phyloP scores from a whole-genome alignment of 2,113 vertebrate genomes.

The Dermatemys mawii region DNA sequence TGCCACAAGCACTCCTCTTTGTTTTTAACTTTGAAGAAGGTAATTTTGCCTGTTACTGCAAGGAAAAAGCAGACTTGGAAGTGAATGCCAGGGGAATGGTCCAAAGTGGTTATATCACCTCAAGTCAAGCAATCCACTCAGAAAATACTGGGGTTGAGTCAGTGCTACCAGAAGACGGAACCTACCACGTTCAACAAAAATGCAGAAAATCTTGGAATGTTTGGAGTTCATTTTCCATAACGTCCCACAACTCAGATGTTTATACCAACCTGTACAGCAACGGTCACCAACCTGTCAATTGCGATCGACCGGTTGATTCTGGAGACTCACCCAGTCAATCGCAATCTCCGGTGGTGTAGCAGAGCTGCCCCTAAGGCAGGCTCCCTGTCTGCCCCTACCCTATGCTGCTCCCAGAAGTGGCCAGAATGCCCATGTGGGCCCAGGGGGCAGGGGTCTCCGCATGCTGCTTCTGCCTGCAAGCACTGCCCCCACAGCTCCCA shows the following conservation, averaged over 20 bases:
- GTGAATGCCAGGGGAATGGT: neutral
- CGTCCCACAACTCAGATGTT: neutral
- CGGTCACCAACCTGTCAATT: too few relatives aligned
- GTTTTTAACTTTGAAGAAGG: neutral
- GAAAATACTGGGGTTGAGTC: fast-evolving
- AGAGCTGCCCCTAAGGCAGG: too few relatives aligned
- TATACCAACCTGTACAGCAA: neutral
- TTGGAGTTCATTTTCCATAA: neutral
- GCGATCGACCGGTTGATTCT: too few relatives aligned
- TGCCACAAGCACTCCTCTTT: too few relatives aligned
- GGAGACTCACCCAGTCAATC: too few relatives aligned
- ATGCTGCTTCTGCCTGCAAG: too few relatives aligned
- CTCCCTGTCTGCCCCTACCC: too few relatives aligned
- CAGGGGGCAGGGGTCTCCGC: too few relatives aligned
- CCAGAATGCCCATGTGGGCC: too few relatives aligned
- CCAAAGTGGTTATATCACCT: neutral
- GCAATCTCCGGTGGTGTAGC: too few relatives aligned
- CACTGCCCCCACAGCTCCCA: too few relatives aligned
- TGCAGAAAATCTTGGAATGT: neutral
- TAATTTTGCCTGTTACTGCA: neutral
- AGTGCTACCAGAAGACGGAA: neutral
- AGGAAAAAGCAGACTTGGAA: fast-evolving
- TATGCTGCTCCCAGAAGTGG: too few relatives aligned
- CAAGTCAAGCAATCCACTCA: fast-evolving
- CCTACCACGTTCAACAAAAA: neutral